Percentiles rank a stretch among this genome's conserved stretches.
Conservation (phyloP, 2,888 invertebrate genomes). For the Dasypolia templi region DNA sequence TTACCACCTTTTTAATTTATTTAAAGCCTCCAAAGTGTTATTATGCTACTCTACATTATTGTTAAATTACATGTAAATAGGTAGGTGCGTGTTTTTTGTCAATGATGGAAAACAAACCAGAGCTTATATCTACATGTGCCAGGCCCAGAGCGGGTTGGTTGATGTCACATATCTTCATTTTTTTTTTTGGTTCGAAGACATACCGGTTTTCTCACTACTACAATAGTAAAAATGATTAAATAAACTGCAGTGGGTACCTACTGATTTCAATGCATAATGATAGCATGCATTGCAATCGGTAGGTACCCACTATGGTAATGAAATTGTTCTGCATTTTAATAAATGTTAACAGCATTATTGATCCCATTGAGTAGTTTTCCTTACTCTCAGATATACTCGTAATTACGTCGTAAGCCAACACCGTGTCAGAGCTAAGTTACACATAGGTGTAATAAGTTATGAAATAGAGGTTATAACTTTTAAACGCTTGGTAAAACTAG, state of each 20-base stretch:
- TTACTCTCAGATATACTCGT: slow-evolving; percentile 17
- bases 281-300: too few relatives aligned
- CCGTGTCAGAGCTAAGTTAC: neutral
- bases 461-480: neutral
- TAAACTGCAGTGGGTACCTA: slow-evolving; percentile 10
- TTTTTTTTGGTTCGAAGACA: too few relatives aligned
- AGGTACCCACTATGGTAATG: slow-evolving; percentile 17
- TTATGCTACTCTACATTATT: neutral
- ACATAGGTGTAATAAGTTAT: neutral
- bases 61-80: neutral
- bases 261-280: slow-evolving; percentile 25
- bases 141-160: too few relatives aligned
- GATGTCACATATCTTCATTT: too few relatives aligned
- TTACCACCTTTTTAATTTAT: slow-evolving; percentile 22
- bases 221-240: slow-evolving; percentile 4
- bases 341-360: slow-evolving; percentile 12
- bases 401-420: slow-evolving; percentile 7
- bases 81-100: neutral
- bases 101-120: neutral
- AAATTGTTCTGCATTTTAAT: slow-evolving; percentile 30
- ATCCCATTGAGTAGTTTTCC: slow-evolving; percentile 44
- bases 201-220: too few relatives aligned
- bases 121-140: slow-evolving; percentile 16
- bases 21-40: neutral
- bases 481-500: too few relatives aligned